These are phyloP conservation scores for Protaetia brevitarsis DNA, from an alignment of 1,140 invertebrate species.

Conservation along the genomic window DNA sequence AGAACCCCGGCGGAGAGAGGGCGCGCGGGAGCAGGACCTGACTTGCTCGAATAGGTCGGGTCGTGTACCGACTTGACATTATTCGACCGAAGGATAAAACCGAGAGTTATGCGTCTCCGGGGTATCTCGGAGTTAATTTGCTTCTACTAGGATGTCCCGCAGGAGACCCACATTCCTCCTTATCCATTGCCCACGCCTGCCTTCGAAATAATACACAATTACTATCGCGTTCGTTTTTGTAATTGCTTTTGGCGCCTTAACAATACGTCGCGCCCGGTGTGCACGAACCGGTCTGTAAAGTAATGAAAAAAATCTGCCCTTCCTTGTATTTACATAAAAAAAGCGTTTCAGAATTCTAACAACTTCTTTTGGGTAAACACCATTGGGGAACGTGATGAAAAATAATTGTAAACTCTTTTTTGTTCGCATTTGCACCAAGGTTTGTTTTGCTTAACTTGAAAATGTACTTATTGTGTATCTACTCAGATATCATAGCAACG, in stretches of 20 bases:
- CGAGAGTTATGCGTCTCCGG: slow-evolving; percentile 41
- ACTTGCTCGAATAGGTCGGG: slow-evolving; percentile 31
- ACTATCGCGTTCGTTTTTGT: neutral
- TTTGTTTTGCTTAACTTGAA: neutral
- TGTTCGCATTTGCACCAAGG: neutral
- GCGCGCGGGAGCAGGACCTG: slow-evolving; percentile 26
- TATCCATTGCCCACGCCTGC: neutral
- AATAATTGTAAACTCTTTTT: neutral
- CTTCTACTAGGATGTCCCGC: slow-evolving; percentile 42
- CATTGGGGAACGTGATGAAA: neutral
- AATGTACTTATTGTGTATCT: neutral
- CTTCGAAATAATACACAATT: neutral
- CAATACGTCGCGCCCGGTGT: neutral
- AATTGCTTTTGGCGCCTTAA: neutral
- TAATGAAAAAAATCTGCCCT: neutral
- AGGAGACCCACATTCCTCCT: slow-evolving; percentile 23
- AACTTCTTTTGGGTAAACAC: neutral
- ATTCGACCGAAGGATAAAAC: slow-evolving; percentile 42
- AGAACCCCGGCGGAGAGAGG: neutral
- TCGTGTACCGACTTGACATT: slow-evolving; percentile 33
- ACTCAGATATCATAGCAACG: too few relatives aligned
- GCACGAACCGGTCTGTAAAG: neutral
- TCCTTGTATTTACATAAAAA: neutral
- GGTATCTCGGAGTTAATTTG: slow-evolving; percentile 42
- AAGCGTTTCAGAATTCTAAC: neutral